Evolutionary conservation across 2,797 vertebrate genomes (phyloP).

Genomic region (Amniataba percoides): DNA sequence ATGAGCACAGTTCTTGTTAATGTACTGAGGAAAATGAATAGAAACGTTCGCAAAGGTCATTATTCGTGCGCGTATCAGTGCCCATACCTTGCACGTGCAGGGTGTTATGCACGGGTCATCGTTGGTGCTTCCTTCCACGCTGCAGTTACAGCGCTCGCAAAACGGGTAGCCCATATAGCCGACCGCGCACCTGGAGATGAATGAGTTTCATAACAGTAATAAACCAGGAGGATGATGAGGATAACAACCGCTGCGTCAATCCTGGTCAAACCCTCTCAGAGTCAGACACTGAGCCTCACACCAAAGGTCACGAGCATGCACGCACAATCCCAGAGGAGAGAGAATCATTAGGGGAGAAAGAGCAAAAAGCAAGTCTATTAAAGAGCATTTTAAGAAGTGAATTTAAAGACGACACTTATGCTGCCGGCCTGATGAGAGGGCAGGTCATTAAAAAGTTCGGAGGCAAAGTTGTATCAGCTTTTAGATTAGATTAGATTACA

Average conservation of each 20-base stretch:
- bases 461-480: slow-evolving; percentile 25
- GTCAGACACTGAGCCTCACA: slow-evolving; percentile 11
- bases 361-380: slow-evolving; percentile 43
- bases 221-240: slow-evolving; percentile 39
- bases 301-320: neutral
- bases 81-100: slow-evolving; percentile 93
- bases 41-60: slow-evolving; percentile 62
- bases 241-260: neutral
- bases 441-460: slow-evolving; percentile 58
- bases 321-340: slow-evolving; percentile 30
- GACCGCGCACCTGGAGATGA: slow-evolving; percentile 86
- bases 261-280: neutral
- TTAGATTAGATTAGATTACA: slow-evolving; percentile 38
- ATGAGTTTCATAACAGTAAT: slow-evolving; percentile 56
- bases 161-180: slow-evolving; percentile 91
- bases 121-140: slow-evolving; percentile 90
- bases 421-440: slow-evolving; percentile 13
- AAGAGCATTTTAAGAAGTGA: slow-evolving; percentile 36
- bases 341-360: slow-evolving; percentile 12
- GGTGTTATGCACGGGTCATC: slow-evolving; percentile 91
- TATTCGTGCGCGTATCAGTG: slow-evolving; percentile 33
- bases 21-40: slow-evolving; percentile 69
- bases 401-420: slow-evolving; percentile 27
- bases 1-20: slow-evolving; percentile 65
- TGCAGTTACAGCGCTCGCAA: slow-evolving; percentile 93